Percentiles rank a stretch among this genome's conserved stretches.
Evolutionary conservation across 2,113 vertebrate species (phyloP).

Genomic region (Engraulis encrasicolus): DNA sequence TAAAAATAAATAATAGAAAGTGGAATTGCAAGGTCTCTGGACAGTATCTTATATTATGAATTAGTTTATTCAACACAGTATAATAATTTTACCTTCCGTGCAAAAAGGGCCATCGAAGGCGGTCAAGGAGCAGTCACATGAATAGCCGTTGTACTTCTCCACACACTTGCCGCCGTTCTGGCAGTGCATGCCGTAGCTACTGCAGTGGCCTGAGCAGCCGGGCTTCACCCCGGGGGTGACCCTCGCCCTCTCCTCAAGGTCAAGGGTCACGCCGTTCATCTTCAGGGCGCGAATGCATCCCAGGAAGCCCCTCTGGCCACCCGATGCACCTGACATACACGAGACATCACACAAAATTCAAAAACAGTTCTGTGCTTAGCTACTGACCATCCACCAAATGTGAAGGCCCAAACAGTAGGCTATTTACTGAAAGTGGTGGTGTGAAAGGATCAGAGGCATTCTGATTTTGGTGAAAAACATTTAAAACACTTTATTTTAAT

Average conservation of each 20-base stretch:
- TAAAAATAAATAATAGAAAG: too few species aligned
- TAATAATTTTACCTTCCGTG: slow-evolving; percentile 81
- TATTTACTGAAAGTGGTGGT: too few species aligned
- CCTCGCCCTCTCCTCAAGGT: too few species aligned
- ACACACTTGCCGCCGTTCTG: slow-evolving; percentile 90
- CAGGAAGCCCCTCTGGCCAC: slow-evolving; percentile 90
- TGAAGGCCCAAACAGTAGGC: too few species aligned
- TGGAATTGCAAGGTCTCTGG: too few species aligned
- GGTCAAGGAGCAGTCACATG: slow-evolving; percentile 89
- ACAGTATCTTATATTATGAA: too few species aligned
- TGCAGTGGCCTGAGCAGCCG: slow-evolving; percentile 93
- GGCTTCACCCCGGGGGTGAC: slow-evolving; percentile 86
- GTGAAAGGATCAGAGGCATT: too few species aligned
- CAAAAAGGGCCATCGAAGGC: slow-evolving; percentile 92
- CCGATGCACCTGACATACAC: slow-evolving; percentile 87
- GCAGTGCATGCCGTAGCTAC: slow-evolving; percentile 86
- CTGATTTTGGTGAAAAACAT: too few species aligned
- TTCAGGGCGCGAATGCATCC: slow-evolving; percentile 92
- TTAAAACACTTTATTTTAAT: too few species aligned
- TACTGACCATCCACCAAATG: too few species aligned
- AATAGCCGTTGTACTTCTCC: slow-evolving; percentile 91
- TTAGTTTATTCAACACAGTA: background rate
- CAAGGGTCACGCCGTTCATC: slow-evolving; percentile 88
- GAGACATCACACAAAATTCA: too few species aligned
- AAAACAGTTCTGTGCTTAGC: too few species aligned